Conservation (phyloP, 2,888 invertebrate species). For the Eupithecia dodoneata region DNA sequence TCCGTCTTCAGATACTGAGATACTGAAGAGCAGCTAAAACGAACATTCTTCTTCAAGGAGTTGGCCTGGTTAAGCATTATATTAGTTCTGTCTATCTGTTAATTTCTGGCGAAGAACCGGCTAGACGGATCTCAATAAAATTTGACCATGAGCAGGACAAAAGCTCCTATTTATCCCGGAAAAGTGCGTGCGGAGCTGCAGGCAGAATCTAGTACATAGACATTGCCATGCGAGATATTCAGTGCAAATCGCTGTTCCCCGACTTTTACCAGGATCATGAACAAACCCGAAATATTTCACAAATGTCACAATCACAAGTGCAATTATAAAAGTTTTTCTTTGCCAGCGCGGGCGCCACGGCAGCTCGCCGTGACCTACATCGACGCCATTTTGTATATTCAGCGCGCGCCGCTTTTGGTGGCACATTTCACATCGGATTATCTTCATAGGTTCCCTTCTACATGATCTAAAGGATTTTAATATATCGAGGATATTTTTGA, state of each 20-base stretch:
- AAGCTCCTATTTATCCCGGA: too few species aligned
- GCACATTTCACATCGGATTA: conserved; percentile 64
- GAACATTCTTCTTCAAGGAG: too few species aligned
- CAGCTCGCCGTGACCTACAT: conserved; percentile 72
- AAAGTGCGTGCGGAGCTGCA: background rate
- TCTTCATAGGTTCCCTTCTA: conserved; percentile 20
- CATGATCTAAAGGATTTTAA: background rate
- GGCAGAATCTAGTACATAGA: too few species aligned
- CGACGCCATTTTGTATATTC: conserved; percentile 64
- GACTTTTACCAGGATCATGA: background rate
- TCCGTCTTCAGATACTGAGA: background rate
- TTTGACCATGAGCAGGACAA: background rate
- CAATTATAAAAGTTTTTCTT: conserved; percentile 43
- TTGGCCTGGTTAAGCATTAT: background rate
- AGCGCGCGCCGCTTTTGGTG: conserved; percentile 65
- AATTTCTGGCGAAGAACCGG: background rate
- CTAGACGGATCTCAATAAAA: background rate
- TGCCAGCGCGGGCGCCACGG: conserved; percentile 52
- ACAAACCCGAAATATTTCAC: background rate
- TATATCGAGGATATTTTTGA: background rate
- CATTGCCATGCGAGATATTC: background rate
- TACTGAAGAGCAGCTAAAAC: too few species aligned
- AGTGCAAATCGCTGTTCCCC: background rate
- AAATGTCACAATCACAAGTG: conserved; percentile 23
- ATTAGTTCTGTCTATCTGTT: background rate